These are phyloP conservation scores for Melopsittacus undulatus DNA, from an alignment of 2,797 vertebrate species.

Conservation along the genomic window DNA sequence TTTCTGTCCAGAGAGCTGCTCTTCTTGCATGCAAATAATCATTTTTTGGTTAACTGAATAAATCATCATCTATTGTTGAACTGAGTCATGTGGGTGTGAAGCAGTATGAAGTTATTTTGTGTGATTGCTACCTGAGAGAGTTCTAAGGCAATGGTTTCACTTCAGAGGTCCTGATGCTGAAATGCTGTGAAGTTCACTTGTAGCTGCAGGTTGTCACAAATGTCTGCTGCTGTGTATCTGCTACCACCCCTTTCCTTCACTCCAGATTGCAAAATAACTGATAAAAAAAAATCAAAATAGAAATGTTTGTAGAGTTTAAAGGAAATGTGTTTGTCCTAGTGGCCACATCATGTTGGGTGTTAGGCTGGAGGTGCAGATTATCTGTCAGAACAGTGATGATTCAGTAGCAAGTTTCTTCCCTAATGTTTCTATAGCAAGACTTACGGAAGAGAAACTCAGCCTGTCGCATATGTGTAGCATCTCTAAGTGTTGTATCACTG, in stretches of 20 bases:
- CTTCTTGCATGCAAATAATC: background rate
- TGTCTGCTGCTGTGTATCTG: background rate
- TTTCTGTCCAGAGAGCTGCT: background rate
- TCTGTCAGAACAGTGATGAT: background rate
- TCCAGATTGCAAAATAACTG: background rate
- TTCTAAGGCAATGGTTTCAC: background rate
- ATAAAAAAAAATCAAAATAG: background rate
- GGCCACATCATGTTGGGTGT: accelerated
- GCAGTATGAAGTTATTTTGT: background rate
- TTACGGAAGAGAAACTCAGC: background rate
- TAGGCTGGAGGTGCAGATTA: background rate
- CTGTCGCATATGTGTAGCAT: background rate
- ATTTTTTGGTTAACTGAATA: background rate
- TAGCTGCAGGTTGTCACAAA: background rate
- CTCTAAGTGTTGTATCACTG: background rate
- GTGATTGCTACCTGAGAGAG: background rate
- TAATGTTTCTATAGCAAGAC: background rate
- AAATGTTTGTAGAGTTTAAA: background rate
- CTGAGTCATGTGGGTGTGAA: background rate
- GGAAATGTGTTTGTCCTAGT: background rate
- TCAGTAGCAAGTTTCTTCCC: background rate
- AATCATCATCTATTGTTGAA: background rate
- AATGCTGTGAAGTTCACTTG: background rate
- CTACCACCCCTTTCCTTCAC: background rate
- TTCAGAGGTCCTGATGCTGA: background rate